These are phyloP conservation scores for Seriola aureovittata DNA, from an alignment of 2,113 vertebrate species.

Conservation along the genomic window DNA sequence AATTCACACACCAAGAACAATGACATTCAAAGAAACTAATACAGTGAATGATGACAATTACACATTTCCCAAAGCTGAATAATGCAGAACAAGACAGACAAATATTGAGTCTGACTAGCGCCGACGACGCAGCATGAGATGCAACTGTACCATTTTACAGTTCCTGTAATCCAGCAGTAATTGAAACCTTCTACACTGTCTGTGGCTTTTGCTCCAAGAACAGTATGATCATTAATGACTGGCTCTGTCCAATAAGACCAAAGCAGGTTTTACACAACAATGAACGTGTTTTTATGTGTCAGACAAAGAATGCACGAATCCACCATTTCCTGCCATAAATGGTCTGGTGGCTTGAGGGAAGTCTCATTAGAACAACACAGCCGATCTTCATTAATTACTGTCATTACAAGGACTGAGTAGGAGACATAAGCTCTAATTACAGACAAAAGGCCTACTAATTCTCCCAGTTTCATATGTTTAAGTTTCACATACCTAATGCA, in stretches of 20 bases:
- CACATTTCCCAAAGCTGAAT: slow-evolving; percentile 82
- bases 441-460: slow-evolving; percentile 15
- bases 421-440: slow-evolving; percentile 8
- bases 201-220: slow-evolving; percentile 51
- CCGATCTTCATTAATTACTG: slow-evolving; percentile 74
- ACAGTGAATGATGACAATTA: slow-evolving; percentile 62
- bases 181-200: slow-evolving; percentile 65
- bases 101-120: slow-evolving; percentile 11
- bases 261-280: slow-evolving; percentile 70
- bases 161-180: slow-evolving; percentile 76
- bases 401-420: slow-evolving; percentile 54
- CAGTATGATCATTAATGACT: slow-evolving; percentile 60
- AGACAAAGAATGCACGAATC: slow-evolving; percentile 73
- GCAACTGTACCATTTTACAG: slow-evolving; percentile 69
- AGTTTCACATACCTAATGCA: slow-evolving; percentile 22
- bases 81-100: not conserved
- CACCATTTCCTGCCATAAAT: slow-evolving; percentile 82
- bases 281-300: slow-evolving; percentile 75
- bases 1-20: not conserved
- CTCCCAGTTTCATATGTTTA: not conserved
- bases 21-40: slow-evolving; percentile 23
- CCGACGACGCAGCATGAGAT: slow-evolving; percentile 49
- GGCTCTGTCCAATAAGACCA: slow-evolving; percentile 52
- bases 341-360: slow-evolving; percentile 66
- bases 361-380: slow-evolving; percentile 77